phyloP scores from a whole-genome alignment of 2,113 vertebrate species.

The Physeter macrocephalus region DNA sequence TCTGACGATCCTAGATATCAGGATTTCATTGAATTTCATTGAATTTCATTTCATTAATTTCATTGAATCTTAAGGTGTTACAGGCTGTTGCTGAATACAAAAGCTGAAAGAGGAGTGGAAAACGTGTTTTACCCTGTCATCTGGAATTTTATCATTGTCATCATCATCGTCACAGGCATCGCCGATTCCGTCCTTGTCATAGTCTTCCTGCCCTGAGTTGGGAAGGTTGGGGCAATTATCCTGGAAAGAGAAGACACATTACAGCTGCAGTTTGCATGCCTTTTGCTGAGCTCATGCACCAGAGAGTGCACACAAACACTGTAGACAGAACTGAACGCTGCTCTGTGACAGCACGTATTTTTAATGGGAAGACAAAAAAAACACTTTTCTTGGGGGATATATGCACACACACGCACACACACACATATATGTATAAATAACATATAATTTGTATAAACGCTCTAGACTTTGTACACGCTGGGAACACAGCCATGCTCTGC shows the following conservation, averaged over 20 bases:
- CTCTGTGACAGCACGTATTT: neutral
- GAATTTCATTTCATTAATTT: too few species aligned
- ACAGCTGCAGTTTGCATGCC: fast-evolving
- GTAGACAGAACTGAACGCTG: fast-evolving
- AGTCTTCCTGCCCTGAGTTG: constrained; percentile 98
- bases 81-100: neutral
- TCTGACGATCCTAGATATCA: neutral
- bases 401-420: neutral
- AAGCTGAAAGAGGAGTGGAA: neutral
- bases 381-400: neutral
- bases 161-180: constrained; percentile 97
- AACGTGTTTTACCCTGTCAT: constrained; percentile 87
- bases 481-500: neutral
- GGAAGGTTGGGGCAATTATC: constrained; percentile 97
- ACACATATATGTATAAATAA: too few species aligned
- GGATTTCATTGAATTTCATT: too few species aligned
- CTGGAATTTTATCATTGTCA: constrained; percentile 94
- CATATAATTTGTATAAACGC: neutral
- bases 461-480: neutral
- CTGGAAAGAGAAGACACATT: constrained; percentile 74
- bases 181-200: constrained; percentile 96
- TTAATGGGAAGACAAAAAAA: neutral
- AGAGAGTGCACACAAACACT: fast-evolving
- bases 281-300: fast-evolving
- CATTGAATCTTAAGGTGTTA: neutral